Conservation (phyloP, 2,113 vertebrate genomes). For the Circaetus cinerascens region DNA sequence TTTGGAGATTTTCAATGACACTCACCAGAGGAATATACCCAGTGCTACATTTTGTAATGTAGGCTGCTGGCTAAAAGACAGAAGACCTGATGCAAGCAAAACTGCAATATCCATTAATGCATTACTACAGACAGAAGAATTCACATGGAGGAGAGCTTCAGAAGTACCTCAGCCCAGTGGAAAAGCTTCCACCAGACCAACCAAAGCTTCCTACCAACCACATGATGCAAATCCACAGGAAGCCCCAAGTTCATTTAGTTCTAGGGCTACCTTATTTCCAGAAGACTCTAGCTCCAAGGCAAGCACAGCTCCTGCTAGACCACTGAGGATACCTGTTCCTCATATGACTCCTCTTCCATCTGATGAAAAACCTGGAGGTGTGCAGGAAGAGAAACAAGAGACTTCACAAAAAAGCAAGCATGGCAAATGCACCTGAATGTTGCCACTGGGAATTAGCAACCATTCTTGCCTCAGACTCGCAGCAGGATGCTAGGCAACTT, state of each 20-base stretch:
- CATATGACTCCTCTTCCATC: background rate
- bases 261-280: background rate
- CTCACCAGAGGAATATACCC: background rate
- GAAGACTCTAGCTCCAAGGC: background rate
- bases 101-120: background rate
- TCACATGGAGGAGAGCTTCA: background rate
- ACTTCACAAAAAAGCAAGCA: background rate
- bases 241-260: background rate
- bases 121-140: background rate
- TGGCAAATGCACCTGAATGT: background rate
- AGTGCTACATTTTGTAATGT: background rate
- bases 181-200: background rate
- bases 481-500: background rate
- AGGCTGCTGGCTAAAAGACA: background rate
- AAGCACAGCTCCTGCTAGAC: background rate
- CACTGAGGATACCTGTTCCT: background rate
- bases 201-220: background rate
- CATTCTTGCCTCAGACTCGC: background rate
- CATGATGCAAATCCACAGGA: background rate
- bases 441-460: background rate
- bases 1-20: background rate
- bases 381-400: background rate
- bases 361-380: background rate
- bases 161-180: background rate
- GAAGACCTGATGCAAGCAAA: background rate